Evolutionary conservation across 2,888 invertebrate species (phyloP), one percentile per base, ranked within the genome.

Genomic region (Drosophila picticornis): DNA sequence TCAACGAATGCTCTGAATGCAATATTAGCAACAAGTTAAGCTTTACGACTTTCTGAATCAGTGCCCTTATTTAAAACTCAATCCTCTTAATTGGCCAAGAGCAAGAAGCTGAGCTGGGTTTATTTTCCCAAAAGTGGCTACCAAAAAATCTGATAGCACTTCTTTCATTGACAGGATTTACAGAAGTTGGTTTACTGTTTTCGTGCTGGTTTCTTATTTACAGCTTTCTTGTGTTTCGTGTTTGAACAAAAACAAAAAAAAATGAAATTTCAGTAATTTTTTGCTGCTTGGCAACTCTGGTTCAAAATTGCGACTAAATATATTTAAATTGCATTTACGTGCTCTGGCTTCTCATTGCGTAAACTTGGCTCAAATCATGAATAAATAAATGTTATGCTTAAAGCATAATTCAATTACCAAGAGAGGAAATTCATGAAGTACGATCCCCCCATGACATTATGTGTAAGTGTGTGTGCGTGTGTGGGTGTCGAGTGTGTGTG

Each of bases 251-350:
- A 43, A 22, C 36, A 46, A 43, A 22, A 38, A 34, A 43, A 36
- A 43, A 29, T 34, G 32, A 16, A 29, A 25, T 34, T 43, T 56
- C 4, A 31, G 38, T 13, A 29, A 32, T 61, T 70, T 71, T 56
- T 19, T 36, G 51, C 38, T 56, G 73, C 55, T 65, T 68, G 68
- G 74, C 57, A 73, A 73, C 80, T 22, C 69, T 65, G 77, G 38
- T 16, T 16, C 66, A 61, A 61, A 59, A 55, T 72, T 57, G n/a
- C 53, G 38, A 62, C 58, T 60, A 84, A 88, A 88, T 90, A 67
- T 74, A 83, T 90, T 86, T 83, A 81, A 90, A 90, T 90, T 70
- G 79, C 79, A 48, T 83, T 72, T 88, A 87, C 90, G 86, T 90
- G 86, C 76, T 71, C 53, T 63, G 69, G 79, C 62, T 66, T 63